Conservation (phyloP, 2,797 vertebrate species). For the Typhlichthys subterraneus region DNA sequence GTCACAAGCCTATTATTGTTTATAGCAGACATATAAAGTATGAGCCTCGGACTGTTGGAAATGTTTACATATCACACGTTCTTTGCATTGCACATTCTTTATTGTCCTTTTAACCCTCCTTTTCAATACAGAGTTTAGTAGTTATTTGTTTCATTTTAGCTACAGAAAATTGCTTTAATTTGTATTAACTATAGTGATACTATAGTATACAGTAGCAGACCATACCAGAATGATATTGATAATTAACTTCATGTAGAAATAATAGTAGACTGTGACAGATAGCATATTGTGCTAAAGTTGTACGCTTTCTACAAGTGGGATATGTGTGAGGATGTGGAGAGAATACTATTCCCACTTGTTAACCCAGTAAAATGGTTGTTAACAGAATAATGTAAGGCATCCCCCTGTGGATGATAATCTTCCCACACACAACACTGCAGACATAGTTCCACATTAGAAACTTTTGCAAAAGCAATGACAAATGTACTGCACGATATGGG, state of each 20-base stretch:
- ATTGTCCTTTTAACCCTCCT: constrained; percentile 18
- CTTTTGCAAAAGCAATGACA: too few species aligned
- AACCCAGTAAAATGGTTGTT: constrained; percentile 33
- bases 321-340: constrained; percentile 25
- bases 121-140: not conserved
- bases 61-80: not conserved
- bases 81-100: not conserved
- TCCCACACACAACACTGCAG: constrained; percentile 8
- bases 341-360: constrained; percentile 29
- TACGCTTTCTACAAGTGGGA: constrained; percentile 6
- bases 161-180: constrained; percentile 46
- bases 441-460: too few species aligned
- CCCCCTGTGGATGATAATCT: constrained; percentile 16
- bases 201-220: too few species aligned
- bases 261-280: constrained; percentile 17
- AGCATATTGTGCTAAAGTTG: constrained; percentile 16
- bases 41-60: too few species aligned
- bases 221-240: constrained; percentile 18
- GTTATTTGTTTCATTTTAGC: constrained; percentile 26
- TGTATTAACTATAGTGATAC: constrained; percentile 39
- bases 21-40: too few species aligned
- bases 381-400: constrained; percentile 26
- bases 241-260: constrained; percentile 37
- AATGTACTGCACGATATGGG: too few species aligned
- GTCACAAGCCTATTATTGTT: too few species aligned